Conservation (phyloP, 2,113 vertebrate genomes). For the Progne subis region DNA sequence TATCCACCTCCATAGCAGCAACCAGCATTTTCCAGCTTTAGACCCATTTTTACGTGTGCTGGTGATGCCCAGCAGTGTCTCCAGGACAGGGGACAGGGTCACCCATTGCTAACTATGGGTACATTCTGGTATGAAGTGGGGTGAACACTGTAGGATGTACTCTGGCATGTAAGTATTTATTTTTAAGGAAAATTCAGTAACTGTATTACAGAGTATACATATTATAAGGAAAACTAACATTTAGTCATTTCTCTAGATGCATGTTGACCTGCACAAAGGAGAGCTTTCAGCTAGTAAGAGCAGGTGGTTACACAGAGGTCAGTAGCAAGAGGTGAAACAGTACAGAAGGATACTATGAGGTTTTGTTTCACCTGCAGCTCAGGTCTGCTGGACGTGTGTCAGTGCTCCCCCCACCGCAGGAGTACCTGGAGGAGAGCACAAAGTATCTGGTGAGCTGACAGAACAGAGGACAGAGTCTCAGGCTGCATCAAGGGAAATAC, state of each 20-base stretch:
- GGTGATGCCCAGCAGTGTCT: background rate
- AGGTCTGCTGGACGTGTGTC: accelerated
- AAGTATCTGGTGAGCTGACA: background rate
- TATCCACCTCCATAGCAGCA: background rate
- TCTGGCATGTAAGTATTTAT: background rate
- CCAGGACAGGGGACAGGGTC: background rate
- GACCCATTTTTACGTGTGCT: background rate
- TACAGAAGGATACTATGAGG: background rate
- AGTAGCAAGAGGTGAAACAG: background rate
- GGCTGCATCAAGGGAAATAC: too few species aligned
- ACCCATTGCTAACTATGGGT: accelerated
- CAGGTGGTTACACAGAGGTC: background rate
- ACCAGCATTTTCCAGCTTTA: background rate
- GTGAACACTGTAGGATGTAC: background rate
- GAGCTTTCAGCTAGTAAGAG: background rate
- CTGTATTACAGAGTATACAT: background rate
- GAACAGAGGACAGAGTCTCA: too few species aligned
- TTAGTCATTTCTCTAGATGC: background rate
- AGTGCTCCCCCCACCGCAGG: background rate
- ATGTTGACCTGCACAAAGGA: background rate
- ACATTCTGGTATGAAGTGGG: background rate
- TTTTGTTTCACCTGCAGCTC: background rate
- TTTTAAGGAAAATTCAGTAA: background rate
- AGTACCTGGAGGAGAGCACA: background rate
- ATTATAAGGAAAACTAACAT: background rate